Base-by-base conservation (phyloP, 2,888 invertebrate genomes). In the Spodoptera exigua region DNA sequence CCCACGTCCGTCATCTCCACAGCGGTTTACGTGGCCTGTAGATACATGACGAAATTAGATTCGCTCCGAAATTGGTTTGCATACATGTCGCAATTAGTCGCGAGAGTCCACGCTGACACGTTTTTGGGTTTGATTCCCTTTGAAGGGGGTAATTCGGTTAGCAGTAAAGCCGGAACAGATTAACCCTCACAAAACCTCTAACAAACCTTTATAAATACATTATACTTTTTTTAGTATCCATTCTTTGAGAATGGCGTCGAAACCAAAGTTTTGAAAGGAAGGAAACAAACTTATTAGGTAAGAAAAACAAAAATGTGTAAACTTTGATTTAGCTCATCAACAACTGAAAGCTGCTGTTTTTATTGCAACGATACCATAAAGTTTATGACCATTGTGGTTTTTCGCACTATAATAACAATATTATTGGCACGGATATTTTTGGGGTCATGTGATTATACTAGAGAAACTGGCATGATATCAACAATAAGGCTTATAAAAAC, bases 1-100 rank as follows among this genome's bases (percentile, higher is more conserved):
- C 84, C 81, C 79, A 81, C 86, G 89, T 87, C 87, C 89, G 91
- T 92, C 91, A 90, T 91, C 92, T 92, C 88, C 84, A 84, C 88
- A 85, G 85, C 85, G 89, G 91, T 87, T 88, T 85, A 82, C 84
- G 85, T 85, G 81, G 86, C 82, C 82, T 83, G 86, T 83, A 83
- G 81, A 81, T 79, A 83, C 84, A 83, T 79, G 81, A 80, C 84
- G 81, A 89, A 91, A 92, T 93, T 91, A 91, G 84, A 88, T 87
- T 86, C 77, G 80, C 79, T 79, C 80, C 80, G 77, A 88, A 91
- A 90, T 91, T 91, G 87, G 84, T 87, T 83, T 82, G 83, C 81
- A 81, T 82, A 82, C 81, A 81, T 80, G 82, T 80, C 78, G 77
- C 76, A 75, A 79, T 76, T 76, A 76, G 59, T 70, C 71, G 47